Evolutionary conservation across 1,140 invertebrate genomes (phyloP).

Genomic region (Drosophila tsacasi): DNA sequence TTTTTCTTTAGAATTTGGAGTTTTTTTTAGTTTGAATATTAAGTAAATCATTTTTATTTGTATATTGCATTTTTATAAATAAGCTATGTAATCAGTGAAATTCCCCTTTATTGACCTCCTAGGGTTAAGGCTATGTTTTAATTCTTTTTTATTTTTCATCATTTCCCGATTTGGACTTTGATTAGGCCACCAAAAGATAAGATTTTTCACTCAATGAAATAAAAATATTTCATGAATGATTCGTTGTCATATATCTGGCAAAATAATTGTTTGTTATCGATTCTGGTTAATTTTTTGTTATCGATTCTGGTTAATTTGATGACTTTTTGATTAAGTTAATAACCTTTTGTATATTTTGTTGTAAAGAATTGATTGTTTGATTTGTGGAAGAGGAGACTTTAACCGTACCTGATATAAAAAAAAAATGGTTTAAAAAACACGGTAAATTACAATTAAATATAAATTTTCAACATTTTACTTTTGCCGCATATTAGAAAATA

Average conservation of each 20-base stretch:
- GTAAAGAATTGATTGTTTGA: not conserved
- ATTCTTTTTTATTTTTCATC: constrained; percentile 33
- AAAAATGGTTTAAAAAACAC: too few relatives aligned
- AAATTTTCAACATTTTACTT: too few relatives aligned
- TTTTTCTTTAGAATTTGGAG: not conserved
- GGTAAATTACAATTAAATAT: too few relatives aligned
- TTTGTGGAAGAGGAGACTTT: not conserved
- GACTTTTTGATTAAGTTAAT: not conserved
- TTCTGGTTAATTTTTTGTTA: not conserved
- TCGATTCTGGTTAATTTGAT: not conserved
- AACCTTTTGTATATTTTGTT: not conserved
- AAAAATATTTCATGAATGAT: constrained; percentile 2
- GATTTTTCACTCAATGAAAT: constrained; percentile 15
- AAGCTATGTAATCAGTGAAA: not conserved
- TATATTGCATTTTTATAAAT: not conserved
- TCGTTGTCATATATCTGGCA: not conserved
- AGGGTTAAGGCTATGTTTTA: constrained; percentile 16
- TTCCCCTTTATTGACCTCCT: not conserved
- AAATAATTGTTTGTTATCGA: not conserved
- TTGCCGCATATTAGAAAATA: too few relatives aligned
- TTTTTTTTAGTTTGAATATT: not conserved
- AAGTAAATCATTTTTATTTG: not conserved
- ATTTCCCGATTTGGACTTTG: constrained; percentile 27
- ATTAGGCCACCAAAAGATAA: constrained; percentile 18
- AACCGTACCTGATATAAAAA: too few relatives aligned